phyloP scores from a whole-genome alignment of 1,140 invertebrate species.

The Cherax destructor region DNA sequence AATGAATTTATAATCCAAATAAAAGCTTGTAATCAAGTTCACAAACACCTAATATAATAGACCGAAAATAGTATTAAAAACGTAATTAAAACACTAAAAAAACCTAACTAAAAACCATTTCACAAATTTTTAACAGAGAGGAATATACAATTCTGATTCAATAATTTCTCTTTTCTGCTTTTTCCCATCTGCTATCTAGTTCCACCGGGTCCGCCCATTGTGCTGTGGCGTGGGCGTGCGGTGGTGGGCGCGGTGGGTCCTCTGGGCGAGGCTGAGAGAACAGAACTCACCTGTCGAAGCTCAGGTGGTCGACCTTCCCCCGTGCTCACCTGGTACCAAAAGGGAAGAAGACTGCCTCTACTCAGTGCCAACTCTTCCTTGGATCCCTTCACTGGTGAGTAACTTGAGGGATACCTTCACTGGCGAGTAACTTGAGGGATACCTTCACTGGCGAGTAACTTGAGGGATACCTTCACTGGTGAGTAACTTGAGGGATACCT shows the following conservation, averaged over 20 bases:
- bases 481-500: too few relatives aligned
- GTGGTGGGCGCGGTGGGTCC: slow-evolving; percentile 75
- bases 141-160: background rate
- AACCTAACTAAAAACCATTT: too few relatives aligned
- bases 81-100: too few relatives aligned
- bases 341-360: slow-evolving; percentile 82
- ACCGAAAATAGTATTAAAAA: too few relatives aligned
- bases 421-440: too few relatives aligned
- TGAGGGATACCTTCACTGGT: too few relatives aligned
- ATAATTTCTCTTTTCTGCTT: too few relatives aligned
- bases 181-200: slow-evolving; percentile 22
- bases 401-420: background rate
- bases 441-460: too few relatives aligned
- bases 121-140: background rate
- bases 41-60: too few relatives aligned
- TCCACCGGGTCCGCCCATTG: slow-evolving; percentile 75
- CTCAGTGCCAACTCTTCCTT: slow-evolving; percentile 21
- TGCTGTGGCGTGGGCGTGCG: slow-evolving; percentile 73
- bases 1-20: too few relatives aligned
- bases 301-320: slow-evolving; percentile 75
- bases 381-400: slow-evolving; percentile 45
- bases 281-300: slow-evolving; percentile 74
- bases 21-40: too few relatives aligned
- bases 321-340: slow-evolving; percentile 79
- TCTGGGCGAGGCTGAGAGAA: slow-evolving; percentile 72